phyloP scores from a whole-genome alignment of 2,113 vertebrate genomes.

The Nothobranchius furzeri region DNA sequence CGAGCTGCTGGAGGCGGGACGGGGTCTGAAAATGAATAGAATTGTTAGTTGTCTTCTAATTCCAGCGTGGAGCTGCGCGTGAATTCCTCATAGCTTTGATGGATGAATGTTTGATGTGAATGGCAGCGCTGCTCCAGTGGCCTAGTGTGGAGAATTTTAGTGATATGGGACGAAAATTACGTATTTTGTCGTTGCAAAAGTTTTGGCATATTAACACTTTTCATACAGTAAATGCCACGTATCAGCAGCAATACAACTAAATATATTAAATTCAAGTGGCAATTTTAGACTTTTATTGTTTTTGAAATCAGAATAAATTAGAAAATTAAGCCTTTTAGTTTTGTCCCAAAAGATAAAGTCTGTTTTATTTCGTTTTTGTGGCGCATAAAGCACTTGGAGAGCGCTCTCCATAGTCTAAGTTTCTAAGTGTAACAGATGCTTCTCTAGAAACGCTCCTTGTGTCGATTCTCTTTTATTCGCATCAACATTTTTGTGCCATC shows the following conservation, averaged over 20 bases:
- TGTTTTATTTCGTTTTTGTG: constrained; percentile 25
- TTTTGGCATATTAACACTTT: constrained; percentile 4
- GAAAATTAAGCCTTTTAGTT: background rate
- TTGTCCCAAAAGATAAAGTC: constrained; percentile 42
- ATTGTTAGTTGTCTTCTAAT: constrained; percentile 7
- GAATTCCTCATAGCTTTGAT: constrained; percentile 27
- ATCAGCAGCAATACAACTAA: background rate
- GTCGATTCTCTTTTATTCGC: constrained; percentile 92
- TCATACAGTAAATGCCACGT: constrained; percentile 15
- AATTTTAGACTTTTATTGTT: no score
- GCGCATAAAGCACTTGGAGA: constrained; percentile 44
- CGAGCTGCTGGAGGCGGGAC: constrained; percentile 46
- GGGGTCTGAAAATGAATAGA: no score
- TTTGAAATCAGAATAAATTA: background rate
- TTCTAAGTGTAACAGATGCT: constrained; percentile 99
- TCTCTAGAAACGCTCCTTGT: constrained; percentile 93
- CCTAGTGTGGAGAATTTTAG: constrained; percentile 38
- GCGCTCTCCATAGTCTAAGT: constrained; percentile 94
- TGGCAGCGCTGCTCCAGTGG: constrained; percentile 27
- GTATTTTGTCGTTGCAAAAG: background rate
- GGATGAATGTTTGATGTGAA: constrained; percentile 50
- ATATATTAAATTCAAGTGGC: no score
- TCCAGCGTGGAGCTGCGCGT: background rate
- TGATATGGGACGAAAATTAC: background rate
- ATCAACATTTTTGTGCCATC: constrained; percentile 93